Evolutionary conservation across 2,797 vertebrate species (phyloP).

Genomic region (Poeciliopsis turneri): DNA sequence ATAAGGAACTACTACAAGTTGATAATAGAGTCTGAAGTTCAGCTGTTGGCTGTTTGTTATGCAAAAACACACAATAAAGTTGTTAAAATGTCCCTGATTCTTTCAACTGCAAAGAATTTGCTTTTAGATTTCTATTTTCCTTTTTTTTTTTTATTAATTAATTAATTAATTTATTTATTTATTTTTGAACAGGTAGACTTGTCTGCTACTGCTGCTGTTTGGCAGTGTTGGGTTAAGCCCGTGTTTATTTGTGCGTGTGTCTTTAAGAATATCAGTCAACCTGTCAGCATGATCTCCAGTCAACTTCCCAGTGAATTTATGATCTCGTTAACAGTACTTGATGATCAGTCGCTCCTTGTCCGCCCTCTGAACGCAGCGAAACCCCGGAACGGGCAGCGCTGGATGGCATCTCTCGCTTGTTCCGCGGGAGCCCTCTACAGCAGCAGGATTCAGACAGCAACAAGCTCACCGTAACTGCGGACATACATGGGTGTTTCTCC

Average conservation of each 20-base stretch:
- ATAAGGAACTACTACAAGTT: neutral
- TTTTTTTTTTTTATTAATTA: too few species aligned
- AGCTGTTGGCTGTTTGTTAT: neutral
- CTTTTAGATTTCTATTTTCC: neutral
- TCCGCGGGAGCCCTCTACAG: conserved; percentile 69
- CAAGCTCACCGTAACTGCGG: conserved; percentile 62
- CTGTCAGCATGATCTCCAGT: conserved; percentile 57
- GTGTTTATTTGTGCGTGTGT: conserved; percentile 52
- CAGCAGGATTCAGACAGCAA: conserved; percentile 57
- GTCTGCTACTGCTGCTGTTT: neutral
- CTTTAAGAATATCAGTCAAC: conserved; percentile 75
- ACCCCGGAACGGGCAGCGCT: conserved; percentile 11
- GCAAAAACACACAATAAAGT: neutral
- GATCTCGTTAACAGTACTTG: conserved; percentile 35
- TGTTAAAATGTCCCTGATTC: neutral
- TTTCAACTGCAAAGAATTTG: neutral
- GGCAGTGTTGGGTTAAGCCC: neutral
- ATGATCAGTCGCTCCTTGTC: conserved; percentile 6
- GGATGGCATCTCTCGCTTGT: conserved; percentile 52
- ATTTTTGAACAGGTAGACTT: neutral
- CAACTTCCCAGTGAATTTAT: conserved; percentile 48
- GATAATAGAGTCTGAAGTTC: conserved; percentile 22
- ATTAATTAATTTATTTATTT: too few species aligned
- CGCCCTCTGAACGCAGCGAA: conserved; percentile 6
- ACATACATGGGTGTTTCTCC: conserved; percentile 78